A percentile compares a stretch with the other conserved stretches of the same genome.
These are phyloP conservation scores for Leucophenga montana DNA, from an alignment of 2,888 invertebrate species.

Conservation along the genomic window DNA sequence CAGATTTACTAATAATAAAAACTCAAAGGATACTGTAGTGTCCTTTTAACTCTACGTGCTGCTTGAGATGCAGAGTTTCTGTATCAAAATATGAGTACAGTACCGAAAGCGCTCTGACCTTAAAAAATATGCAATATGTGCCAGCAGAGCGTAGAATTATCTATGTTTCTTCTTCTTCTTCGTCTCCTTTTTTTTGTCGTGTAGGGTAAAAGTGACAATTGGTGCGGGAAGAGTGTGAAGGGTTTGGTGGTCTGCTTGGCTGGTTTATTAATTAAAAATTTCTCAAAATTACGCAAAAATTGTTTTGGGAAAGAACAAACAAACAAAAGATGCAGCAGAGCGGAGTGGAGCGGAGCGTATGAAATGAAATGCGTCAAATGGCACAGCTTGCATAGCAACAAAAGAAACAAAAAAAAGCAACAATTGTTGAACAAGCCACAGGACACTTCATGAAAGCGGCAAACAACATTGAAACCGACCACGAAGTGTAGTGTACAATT, in stretches of 20 bases:
- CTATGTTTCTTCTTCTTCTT: no score
- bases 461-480: conserved; percentile 9
- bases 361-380: neutral
- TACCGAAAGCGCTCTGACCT: neutral
- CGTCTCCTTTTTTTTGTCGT: no score
- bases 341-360: neutral
- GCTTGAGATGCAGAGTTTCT: neutral
- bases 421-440: conserved; percentile 26
- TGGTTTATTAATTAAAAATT: conserved; percentile 24
- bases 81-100: neutral
- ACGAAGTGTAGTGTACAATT: neutral
- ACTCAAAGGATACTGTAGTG: neutral
- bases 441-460: conserved; percentile 23
- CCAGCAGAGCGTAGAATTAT: no score
- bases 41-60: neutral
- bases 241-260: no score
- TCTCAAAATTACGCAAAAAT: conserved; percentile 13
- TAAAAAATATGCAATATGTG: conserved; percentile 11
- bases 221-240: no score
- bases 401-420: no score
- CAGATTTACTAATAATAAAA: neutral
- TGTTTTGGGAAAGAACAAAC: neutral
- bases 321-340: neutral
- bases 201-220: no score
- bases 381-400: neutral